Evolutionary conservation across 1,140 invertebrate genomes (phyloP).

Genomic region (Bombus sibiricus): DNA sequence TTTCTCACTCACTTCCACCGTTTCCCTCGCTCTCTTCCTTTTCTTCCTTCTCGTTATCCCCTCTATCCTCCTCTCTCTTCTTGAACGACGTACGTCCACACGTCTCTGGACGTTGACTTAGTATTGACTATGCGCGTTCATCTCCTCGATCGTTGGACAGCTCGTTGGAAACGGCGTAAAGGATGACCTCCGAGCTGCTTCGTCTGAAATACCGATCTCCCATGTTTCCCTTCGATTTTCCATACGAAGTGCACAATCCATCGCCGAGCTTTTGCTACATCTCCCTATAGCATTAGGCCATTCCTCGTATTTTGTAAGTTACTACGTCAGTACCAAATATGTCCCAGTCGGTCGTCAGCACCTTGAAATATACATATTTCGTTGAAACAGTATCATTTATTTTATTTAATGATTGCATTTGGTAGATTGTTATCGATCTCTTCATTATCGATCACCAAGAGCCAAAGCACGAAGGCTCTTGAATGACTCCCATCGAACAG

Average conservation of each 20-base stretch:
- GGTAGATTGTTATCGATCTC: too few relatives aligned
- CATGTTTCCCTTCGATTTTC: conserved; percentile 30
- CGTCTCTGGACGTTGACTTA: conserved; percentile 65
- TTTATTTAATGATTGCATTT: too few relatives aligned
- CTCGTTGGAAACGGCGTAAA: conserved; percentile 62
- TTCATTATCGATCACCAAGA: too few relatives aligned
- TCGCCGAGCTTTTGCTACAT: neutral
- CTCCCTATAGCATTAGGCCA: neutral
- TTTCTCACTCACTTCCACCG: neutral
- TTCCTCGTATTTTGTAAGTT: neutral
- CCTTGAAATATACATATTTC: neutral
- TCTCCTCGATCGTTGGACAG: conserved; percentile 63
- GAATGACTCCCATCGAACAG: neutral
- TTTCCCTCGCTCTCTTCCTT: conserved; percentile 10
- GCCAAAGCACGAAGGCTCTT: too few relatives aligned
- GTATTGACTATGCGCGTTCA: conserved; percentile 66
- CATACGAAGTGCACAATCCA: neutral
- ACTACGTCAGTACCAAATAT: neutral
- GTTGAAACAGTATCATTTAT: too few relatives aligned
- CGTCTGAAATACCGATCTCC: conserved; percentile 29
- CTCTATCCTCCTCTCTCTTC: conserved; percentile 23
- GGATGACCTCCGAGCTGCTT: conserved; percentile 44
- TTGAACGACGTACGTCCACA: conserved; percentile 50
- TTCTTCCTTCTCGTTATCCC: neutral
- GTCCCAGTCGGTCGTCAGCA: neutral